These are phyloP conservation scores for Drosophila ercepeae DNA, from an alignment of 1,140 invertebrate genomes.

Conservation along the genomic window DNA sequence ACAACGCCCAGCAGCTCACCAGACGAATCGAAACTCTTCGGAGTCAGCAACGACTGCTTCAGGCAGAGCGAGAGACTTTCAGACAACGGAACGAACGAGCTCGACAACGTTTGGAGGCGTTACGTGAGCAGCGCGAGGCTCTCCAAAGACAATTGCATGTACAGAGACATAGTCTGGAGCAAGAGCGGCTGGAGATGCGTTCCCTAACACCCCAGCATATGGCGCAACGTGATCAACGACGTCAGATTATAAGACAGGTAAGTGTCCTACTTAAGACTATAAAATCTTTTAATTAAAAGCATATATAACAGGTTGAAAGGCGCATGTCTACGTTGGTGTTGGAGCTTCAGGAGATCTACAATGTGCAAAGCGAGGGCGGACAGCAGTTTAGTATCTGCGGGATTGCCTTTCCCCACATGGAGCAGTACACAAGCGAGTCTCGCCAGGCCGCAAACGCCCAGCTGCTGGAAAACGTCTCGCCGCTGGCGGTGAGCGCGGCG, in stretches of 20 bases:
- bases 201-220: constrained; percentile 21
- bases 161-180: constrained; percentile 37
- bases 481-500: constrained; percentile 88
- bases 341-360: constrained; percentile 84
- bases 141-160: constrained; percentile 39
- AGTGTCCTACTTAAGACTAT: no score
- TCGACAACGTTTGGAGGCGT: constrained; percentile 25
- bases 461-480: constrained; percentile 85
- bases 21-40: constrained; percentile 86
- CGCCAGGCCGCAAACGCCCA: constrained; percentile 57
- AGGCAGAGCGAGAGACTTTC: constrained; percentile 86
- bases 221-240: constrained; percentile 40
- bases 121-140: constrained; percentile 45
- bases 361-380: constrained; percentile 68
- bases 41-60: constrained; percentile 86
- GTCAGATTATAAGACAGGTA: constrained; percentile 57
- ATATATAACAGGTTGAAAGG: constrained; percentile 49
- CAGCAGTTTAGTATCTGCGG: constrained; percentile 87
- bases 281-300: no score
- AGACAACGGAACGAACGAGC: constrained; percentile 84
- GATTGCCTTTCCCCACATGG: constrained; percentile 90
- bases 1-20: constrained; percentile 85
- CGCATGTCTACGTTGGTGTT: constrained; percentile 81
- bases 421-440: constrained; percentile 80
- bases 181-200: constrained; percentile 50